phyloP scores from a whole-genome alignment of 2,797 vertebrate species.

The Ctenochaetus hawaiiensis region DNA sequence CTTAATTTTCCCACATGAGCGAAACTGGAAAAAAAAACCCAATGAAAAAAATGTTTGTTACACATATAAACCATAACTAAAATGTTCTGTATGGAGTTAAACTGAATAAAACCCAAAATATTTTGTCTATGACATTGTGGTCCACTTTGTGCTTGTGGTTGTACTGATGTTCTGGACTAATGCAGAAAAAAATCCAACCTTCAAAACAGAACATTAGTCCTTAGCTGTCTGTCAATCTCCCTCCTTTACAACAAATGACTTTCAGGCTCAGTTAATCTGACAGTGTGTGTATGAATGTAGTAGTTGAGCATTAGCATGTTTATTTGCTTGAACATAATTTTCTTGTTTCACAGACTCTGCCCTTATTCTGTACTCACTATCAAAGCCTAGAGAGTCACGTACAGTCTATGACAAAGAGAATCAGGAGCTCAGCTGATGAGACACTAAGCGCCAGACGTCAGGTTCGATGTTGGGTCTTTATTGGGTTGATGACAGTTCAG shows the following conservation, averaged over 20 bases:
- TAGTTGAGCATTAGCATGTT: neutral
- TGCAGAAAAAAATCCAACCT: too few species aligned
- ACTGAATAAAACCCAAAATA: too few species aligned
- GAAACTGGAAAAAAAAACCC: too few species aligned
- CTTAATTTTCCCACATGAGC: too few species aligned
- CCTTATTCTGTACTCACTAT: slow-evolving; percentile 1
- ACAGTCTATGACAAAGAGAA: neutral
- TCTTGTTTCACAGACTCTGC: too few species aligned
- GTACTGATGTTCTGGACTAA: neutral
- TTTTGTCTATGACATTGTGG: too few species aligned
- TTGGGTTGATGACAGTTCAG: neutral
- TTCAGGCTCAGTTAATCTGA: neutral
- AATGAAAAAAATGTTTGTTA: neutral
- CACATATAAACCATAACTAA: too few species aligned
- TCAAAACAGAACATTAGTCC: too few species aligned
- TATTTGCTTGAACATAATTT: neutral
- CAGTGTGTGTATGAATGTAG: neutral
- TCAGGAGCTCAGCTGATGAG: slow-evolving; percentile 18
- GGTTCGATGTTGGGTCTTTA: neutral
- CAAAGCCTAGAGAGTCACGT: slow-evolving; percentile 15
- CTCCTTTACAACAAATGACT: neutral
- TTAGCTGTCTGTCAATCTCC: neutral
- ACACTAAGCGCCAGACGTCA: slow-evolving; percentile 11
- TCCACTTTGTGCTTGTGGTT: neutral
- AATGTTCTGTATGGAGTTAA: too few species aligned